phyloP scores from a whole-genome alignment of 1,140 invertebrate genomes.

The Gryllus bimaculatus region DNA sequence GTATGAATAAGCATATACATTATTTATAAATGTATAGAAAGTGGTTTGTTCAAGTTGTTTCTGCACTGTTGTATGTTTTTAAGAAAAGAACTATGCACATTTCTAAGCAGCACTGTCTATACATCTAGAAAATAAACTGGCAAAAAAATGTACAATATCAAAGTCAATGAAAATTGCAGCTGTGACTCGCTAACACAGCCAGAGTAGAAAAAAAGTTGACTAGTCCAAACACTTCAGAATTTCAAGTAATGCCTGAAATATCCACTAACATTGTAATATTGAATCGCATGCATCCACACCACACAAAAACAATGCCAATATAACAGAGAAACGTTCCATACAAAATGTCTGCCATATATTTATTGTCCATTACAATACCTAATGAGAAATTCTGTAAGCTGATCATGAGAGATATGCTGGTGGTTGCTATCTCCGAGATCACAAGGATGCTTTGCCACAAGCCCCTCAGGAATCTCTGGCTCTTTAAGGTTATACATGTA shows the following conservation, averaged over 20 bases:
- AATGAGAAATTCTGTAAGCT: not conserved
- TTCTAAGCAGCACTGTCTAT: not conserved
- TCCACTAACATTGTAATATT: not conserved
- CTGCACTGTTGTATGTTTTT: not conserved
- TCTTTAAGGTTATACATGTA: not conserved
- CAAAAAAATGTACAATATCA: not conserved
- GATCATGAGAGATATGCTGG: not conserved
- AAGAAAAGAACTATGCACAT: conserved; percentile 5
- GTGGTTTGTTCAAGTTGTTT: not conserved
- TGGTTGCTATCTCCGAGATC: not conserved
- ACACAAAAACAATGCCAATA: not conserved
- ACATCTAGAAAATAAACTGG: not conserved
- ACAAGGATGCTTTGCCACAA: not conserved
- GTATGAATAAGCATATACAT: not conserved
- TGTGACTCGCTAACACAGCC: not conserved
- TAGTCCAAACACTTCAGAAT: not conserved
- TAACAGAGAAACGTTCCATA: conserved; percentile 1
- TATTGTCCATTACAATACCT: conserved; percentile 1
- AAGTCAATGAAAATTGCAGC: conserved; percentile 1
- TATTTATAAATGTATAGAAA: not conserved
- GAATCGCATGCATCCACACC: not conserved
- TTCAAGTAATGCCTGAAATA: not conserved
- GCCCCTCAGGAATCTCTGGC: not conserved
- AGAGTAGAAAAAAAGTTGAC: not conserved
- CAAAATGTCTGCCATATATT: not conserved